Percentiles rank a stretch among this genome's conserved stretches.
These are phyloP conservation scores for Spatula clypeata DNA, from an alignment of 2,797 vertebrate genomes.

Conservation along the genomic window DNA sequence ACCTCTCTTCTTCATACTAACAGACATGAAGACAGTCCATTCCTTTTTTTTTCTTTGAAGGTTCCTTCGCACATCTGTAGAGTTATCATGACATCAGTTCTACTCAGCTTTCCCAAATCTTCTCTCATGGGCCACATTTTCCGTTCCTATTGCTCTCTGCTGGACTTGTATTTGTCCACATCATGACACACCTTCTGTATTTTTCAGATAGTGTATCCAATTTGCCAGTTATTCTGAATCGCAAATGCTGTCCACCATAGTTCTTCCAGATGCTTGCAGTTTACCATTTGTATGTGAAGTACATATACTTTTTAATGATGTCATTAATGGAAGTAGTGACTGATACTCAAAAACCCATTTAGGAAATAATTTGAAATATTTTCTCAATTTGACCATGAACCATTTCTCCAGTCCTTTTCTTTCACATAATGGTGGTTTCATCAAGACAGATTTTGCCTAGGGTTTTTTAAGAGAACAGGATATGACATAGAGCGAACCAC, in stretches of 20 bases:
- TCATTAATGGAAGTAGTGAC: not conserved
- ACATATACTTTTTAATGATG: not conserved
- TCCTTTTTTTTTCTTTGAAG: not conserved
- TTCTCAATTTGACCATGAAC: not conserved
- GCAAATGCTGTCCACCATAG: not conserved
- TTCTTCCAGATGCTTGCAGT: not conserved
- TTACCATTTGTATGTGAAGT: not conserved
- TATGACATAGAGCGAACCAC: not conserved
- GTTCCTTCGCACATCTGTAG: not conserved
- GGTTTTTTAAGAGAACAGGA: not conserved
- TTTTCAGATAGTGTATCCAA: not conserved
- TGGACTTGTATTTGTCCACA: not conserved
- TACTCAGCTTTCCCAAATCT: not conserved
- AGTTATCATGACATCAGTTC: rapidly evolving
- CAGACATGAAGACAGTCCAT: rapidly evolving
- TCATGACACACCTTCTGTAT: not conserved
- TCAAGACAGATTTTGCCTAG: not conserved
- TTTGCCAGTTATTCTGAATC: not conserved
- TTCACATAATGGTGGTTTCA: not conserved
- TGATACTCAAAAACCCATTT: not conserved
- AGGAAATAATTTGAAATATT: not conserved
- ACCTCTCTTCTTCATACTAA: not conserved
- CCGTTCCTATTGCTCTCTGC: not conserved
- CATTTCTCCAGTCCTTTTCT: not conserved
- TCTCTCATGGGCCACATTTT: not conserved